Base-by-base conservation (phyloP, 2,797 vertebrate genomes). In the Karalla daura region DNA sequence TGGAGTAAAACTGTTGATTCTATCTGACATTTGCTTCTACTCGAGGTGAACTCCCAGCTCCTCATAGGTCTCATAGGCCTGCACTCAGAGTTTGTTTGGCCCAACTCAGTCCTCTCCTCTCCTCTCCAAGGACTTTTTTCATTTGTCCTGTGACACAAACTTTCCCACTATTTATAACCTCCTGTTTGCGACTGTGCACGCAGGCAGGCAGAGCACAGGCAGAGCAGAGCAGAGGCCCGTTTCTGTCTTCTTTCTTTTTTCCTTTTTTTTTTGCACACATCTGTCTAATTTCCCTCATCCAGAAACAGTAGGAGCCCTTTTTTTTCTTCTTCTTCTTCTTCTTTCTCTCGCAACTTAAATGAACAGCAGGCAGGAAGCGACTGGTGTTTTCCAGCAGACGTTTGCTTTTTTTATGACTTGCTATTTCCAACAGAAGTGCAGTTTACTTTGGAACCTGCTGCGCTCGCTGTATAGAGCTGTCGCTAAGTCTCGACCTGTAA, bases 371-470 rank as follows among this genome's bases (percentile, higher is more conserved):
- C 79, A 83, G 86, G 74, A 87, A 83, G 82, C 39, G 43, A 51
- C 74, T 72, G 70, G 39, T 6, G 39, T 80, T 80, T 84, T 85
- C 81, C 67, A 78, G 61, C 45, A 63, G 53, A 47, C 50, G 68
- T 40, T 39, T n/a, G n/a, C n/a, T n/a, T n/a, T n/a, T 75, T 91
- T 90, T 86, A 90, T 41, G 76, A 87, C 70, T 74, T 86, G 86
- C 86, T 78, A 85, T 89, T 91, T 91, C 81, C 77, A 89, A 76
- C 63, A 12, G 78, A 73, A 78, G 74, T 64, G 81, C 62, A 65
- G 86, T 85, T 86, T 84, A 86, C 88, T 86, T 83, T 90, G 85
- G 78, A 83, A 54, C 72, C 83, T 41, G 70, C 28, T 43, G 84
- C 15, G 59, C 76, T 78, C 20, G 52, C 55, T 17, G 50, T 73